Base-by-base conservation (phyloP, 2,888 invertebrate species). In the Cryptus viduatorius region DNA sequence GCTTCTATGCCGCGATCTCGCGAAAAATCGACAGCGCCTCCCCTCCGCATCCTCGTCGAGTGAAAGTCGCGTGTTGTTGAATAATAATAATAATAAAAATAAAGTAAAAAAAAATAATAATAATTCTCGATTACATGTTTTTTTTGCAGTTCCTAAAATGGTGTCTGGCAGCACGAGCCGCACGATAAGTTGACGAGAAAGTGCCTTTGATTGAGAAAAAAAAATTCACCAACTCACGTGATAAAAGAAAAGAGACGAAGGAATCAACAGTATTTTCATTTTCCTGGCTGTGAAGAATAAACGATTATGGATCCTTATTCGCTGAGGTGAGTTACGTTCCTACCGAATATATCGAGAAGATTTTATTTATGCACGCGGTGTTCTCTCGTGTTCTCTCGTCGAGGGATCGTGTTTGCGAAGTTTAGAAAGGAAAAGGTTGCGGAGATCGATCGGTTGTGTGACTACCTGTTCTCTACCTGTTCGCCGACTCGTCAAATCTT, bases 301-400 rank as follows among this genome's bases (percentile, higher is more conserved):
- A 79, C 77, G 84, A 85, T 69, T 73, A 92, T 92, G 92, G 92
- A 92, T 91, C 92, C 92, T 68, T 92, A 92, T 78, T 92, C 91
- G 59, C 84, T 92, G 84, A 92, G 92, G 92, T 92, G 76, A 89
- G 90, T 89, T 8, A 7, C 37, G 65, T 16, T 24, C 72, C 16
- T 4, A 19, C 67, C 8, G 14, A 8, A 80, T 29, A 24, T 48
- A 42, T 76, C 69, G 53, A 71, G 68, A 3, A 31, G 44, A 24
- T 48, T 53, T 65, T 37, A 37, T 44, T 29, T 56, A 19, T 56
- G 44, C 44, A 61, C 29, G 53, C 37, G 37, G 37, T 4, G 37
- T 7, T 37, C 37, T 37, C 37, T 37, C 37, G 37, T 37, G 37
- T 37, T 37, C 37, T 37, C 5, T 37, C 37, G 37, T 0, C 56